Evolutionary conservation across 1,140 invertebrate genomes (phyloP), one percentile per base, ranked within the genome.

Genomic region (Arion vulgaris): DNA sequence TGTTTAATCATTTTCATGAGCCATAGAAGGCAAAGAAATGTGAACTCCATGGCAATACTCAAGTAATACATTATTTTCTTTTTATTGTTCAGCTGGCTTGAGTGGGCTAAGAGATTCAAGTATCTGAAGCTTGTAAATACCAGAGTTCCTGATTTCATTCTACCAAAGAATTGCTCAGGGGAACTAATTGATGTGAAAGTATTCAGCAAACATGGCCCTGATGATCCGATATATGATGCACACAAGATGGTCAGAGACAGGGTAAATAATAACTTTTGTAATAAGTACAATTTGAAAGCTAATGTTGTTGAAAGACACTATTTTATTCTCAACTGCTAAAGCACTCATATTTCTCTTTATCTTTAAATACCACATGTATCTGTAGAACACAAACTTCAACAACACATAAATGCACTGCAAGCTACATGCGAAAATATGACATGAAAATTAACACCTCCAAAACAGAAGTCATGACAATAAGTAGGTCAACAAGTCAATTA

Each of bases 201-300:
- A 0, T 88, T 87, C 78, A 66, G 85, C 15, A 86, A 74, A 74
- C 57, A 85, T 78, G 89, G 89, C 75, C 90, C 91, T 73, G 91
- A 92, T 87, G 91, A 92, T 86, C 66, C 39, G 26, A 84, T 92
- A 15, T 92, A 91, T 87, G 90, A 92, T 74, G 85, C 85, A 51
- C 87, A 91, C 74, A 82, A 87, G 76, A 82, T 86, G 23, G 87
- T 92, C 26, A 84, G 91, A 83, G 84, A 89, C 77, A 88, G 86
- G 86, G 90, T 92, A 85, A 78, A 66, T 66, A 66, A 66, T 66
- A 28, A 32, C 11, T 23, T 19, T 11, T 57, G 53, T 57, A 23
- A 57, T 57, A 23, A 57, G 9, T 19, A 19, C 53, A 57, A 11
- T 19, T 57, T 57, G 7, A 15, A 57, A 15, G 53, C 53, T 23